Conservation (phyloP, 2,888 invertebrate species). For the Allophyes oxyacanthae region DNA sequence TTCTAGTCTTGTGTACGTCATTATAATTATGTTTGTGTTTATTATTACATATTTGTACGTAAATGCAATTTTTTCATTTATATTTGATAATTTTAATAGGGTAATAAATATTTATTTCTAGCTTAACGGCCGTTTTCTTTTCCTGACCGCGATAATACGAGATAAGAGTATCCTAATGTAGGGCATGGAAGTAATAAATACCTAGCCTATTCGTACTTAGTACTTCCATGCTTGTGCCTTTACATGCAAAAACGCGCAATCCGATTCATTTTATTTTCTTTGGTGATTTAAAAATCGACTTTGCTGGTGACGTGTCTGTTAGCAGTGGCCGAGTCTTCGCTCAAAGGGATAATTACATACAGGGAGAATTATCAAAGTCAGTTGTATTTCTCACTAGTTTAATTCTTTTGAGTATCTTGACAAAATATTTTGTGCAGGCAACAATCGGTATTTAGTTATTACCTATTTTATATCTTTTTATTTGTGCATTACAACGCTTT, state of each 20-base stretch:
- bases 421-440: constrained; percentile 64
- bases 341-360: not conserved
- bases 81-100: constrained; percentile 19
- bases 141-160: too few relatives aligned
- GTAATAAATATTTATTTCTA: constrained; percentile 45
- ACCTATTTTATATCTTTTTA: constrained; percentile 32
- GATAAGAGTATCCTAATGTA: too few relatives aligned
- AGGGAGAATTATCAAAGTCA: constrained; percentile 7
- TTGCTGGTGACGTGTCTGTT: too few relatives aligned
- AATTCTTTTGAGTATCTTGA: constrained; percentile 50
- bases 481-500: constrained; percentile 66
- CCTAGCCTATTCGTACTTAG: too few relatives aligned
- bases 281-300: too few relatives aligned
- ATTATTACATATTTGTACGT: constrained; percentile 11
- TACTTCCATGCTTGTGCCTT: too few relatives aligned
- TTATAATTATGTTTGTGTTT: constrained; percentile 17
- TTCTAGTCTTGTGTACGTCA: constrained; percentile 21
- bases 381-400: constrained; percentile 39
- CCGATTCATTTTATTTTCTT: too few relatives aligned
- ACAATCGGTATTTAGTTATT: constrained; percentile 57
- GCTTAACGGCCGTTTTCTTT: not conserved
- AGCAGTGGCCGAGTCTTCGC: too few relatives aligned
- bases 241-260: not conserved
- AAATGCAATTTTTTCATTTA: constrained; percentile 5
- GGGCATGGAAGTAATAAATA: too few relatives aligned